phyloP scores from a whole-genome alignment of 1,140 invertebrate genomes.

The Heliconius nattereri region DNA sequence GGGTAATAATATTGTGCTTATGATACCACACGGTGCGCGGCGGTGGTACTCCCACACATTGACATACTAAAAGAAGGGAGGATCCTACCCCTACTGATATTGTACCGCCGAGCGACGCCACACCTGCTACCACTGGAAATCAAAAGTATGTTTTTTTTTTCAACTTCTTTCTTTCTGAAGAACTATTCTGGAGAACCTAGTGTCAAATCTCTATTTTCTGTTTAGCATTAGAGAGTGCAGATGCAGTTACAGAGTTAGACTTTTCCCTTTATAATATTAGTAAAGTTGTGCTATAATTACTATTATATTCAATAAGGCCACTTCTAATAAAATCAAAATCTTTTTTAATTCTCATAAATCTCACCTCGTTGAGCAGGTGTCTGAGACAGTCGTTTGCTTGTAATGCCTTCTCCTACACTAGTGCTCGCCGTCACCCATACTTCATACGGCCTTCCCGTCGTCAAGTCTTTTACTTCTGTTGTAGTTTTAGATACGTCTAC shows the following conservation, averaged over 20 bases:
- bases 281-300: no score
- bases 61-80: conserved; percentile 81
- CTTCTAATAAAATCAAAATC: no score
- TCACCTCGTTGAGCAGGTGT: conserved; percentile 71
- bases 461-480: conserved; percentile 83
- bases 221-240: no score
- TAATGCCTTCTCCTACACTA: conserved; percentile 87
- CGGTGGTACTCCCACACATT: conserved; percentile 84
- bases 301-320: no score
- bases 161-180: no score
- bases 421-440: conserved; percentile 93
- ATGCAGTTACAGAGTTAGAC: no score
- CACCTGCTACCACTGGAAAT: conserved; percentile 72
- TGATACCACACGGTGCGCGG: conserved; percentile 85
- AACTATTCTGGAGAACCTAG: not conserved
- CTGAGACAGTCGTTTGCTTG: conserved; percentile 65
- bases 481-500: conserved; percentile 50
- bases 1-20: conserved; percentile 83
- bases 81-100: conserved; percentile 70
- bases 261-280: no score
- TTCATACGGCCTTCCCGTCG: conserved; percentile 87
- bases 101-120: conserved; percentile 69
- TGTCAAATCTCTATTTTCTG: no score
- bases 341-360: not conserved
- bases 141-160: not conserved